A percentile compares a stretch with the other conserved stretches of the same genome.
phyloP scores from a whole-genome alignment of 2,888 invertebrate species.

The Pyrochroa serraticornis region DNA sequence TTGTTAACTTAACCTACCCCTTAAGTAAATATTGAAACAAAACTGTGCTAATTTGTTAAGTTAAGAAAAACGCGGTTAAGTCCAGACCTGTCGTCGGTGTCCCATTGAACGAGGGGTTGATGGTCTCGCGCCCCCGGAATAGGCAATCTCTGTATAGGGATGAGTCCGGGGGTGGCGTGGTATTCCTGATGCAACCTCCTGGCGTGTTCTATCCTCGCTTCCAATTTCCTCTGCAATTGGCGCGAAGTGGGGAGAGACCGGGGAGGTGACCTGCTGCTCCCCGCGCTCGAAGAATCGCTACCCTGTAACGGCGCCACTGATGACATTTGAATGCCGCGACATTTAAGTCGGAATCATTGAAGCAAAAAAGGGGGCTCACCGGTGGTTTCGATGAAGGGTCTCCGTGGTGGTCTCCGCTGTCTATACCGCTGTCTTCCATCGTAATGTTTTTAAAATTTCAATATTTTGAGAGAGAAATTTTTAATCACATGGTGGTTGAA shows the following conservation, averaged over 20 bases:
- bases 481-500: constrained; percentile 10
- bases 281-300: constrained; percentile 55
- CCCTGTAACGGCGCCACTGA: constrained; percentile 37
- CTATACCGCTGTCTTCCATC: constrained; percentile 63
- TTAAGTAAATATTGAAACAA: too few relatives aligned
- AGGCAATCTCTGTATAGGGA: constrained; percentile 61
- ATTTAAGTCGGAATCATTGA: not conserved
- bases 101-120: constrained; percentile 66
- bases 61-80: too few relatives aligned
- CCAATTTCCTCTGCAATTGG: constrained; percentile 54
- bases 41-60: too few relatives aligned
- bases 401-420: constrained; percentile 60
- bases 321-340: constrained; percentile 15
- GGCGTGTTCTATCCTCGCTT: constrained; percentile 58
- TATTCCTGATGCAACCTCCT: constrained; percentile 58
- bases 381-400: constrained; percentile 49
- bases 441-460: constrained; percentile 10
- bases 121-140: constrained; percentile 61
- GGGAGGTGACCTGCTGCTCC: constrained; percentile 52
- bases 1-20: too few relatives aligned
- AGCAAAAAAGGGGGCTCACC: constrained; percentile 31
- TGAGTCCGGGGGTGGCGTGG: constrained; percentile 55
- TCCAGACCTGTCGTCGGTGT: constrained; percentile 62
- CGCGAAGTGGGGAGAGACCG: constrained; percentile 47
- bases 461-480: not conserved